phyloP scores from a whole-genome alignment of 2,888 invertebrate species.

The Tromatobia lineatoria region DNA sequence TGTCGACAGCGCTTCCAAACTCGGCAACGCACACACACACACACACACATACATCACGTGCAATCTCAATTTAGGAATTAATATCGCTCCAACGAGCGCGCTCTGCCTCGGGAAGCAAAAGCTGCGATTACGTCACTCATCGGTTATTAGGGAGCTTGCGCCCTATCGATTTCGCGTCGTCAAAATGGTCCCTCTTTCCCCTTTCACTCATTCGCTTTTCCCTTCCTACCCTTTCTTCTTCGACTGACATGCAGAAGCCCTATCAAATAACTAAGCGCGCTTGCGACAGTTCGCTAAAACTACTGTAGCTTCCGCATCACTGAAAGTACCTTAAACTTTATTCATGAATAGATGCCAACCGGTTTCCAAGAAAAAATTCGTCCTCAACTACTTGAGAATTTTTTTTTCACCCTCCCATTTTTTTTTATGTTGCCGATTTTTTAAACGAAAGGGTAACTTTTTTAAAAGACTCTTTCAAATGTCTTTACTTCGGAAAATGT shows the following conservation, averaged over 20 bases:
- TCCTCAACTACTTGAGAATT: not conserved
- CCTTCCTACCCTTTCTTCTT: slow-evolving; percentile 26
- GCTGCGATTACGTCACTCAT: slow-evolving; percentile 65
- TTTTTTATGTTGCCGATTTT: not conserved
- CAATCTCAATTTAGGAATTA: slow-evolving; percentile 65
- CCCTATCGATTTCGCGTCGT: slow-evolving; percentile 73
- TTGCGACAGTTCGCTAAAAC: not conserved
- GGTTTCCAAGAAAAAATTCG: not conserved
- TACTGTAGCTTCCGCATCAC: not conserved
- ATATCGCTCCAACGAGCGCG: slow-evolving; percentile 60
- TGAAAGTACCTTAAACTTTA: slow-evolving; percentile 20
- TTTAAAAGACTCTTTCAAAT: too few relatives aligned
- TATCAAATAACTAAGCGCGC: slow-evolving; percentile 52
- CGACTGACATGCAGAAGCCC: slow-evolving; percentile 54
- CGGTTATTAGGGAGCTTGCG: slow-evolving; percentile 71
- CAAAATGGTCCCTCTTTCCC: slow-evolving; percentile 51
- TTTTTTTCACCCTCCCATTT: slow-evolving; percentile 2
- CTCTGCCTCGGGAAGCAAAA: slow-evolving; percentile 45
- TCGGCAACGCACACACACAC: slow-evolving; percentile 23
- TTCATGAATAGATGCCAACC: not conserved
- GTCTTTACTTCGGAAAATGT: too few relatives aligned
- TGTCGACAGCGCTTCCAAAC: slow-evolving; percentile 23
- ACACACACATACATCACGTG: slow-evolving; percentile 27
- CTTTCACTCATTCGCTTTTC: not conserved
- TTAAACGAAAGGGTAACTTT: too few relatives aligned